Percentiles rank a stretch among this genome's conserved stretches.
These are phyloP conservation scores for Falco columbarius DNA, from an alignment of 2,797 vertebrate species.

Conservation along the genomic window DNA sequence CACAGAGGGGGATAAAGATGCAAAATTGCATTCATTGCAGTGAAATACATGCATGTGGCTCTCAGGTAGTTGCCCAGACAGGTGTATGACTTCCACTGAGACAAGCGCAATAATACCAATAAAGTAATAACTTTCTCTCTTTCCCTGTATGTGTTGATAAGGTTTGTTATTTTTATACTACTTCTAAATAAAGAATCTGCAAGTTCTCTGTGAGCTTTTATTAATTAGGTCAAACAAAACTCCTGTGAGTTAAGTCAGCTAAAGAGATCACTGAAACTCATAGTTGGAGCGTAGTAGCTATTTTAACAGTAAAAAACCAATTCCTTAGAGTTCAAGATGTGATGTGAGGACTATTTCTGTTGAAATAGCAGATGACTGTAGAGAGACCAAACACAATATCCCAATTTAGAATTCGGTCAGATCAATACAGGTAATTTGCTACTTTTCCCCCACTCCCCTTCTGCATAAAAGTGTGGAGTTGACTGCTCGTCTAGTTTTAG, in stretches of 20 bases:
- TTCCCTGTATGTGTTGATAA: conserved; percentile 11
- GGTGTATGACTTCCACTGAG: background rate
- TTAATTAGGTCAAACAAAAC: conserved; percentile 67
- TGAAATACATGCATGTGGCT: background rate
- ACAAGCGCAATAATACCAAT: background rate
- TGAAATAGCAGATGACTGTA: conserved; percentile 21
- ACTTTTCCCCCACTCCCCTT: background rate
- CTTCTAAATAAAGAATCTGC: conserved; percentile 50
- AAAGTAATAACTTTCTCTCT: conserved; percentile 10
- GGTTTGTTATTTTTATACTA: conserved; percentile 45
- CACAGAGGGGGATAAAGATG: background rate
- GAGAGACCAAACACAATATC: conserved; percentile 31
- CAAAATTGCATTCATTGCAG: background rate
- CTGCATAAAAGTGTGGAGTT: background rate
- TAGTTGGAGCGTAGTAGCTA: conserved; percentile 42
- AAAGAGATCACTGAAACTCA: conserved; percentile 38
- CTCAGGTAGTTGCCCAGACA: background rate
- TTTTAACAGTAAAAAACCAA: conserved; percentile 46
- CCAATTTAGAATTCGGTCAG: conserved; percentile 19
- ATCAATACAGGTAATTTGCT: conserved; percentile 12
- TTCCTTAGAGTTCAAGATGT: conserved; percentile 46
- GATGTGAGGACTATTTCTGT: conserved; percentile 46
- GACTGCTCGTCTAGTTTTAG: background rate
- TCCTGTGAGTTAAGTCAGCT: conserved; percentile 63
- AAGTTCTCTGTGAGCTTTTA: conserved; percentile 46